Conservation (phyloP, 2,797 vertebrate species). For the Columba guinea region DNA sequence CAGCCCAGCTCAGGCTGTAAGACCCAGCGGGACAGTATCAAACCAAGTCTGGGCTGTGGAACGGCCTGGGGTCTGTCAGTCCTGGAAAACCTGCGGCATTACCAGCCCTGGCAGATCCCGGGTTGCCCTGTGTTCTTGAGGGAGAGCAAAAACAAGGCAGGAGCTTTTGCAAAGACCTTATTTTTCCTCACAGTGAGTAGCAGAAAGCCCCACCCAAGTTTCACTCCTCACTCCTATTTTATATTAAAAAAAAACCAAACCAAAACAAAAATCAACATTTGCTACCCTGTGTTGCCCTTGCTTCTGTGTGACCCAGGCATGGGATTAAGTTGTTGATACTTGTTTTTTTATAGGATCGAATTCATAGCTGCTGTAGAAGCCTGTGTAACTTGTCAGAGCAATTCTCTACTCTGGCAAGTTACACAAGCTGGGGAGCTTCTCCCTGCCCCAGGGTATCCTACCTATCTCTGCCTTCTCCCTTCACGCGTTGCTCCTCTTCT, state of each 20-base stretch:
- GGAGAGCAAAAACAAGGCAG: not conserved
- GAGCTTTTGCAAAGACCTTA: not conserved
- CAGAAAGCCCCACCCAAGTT: constrained; percentile 7
- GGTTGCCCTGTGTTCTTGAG: not conserved
- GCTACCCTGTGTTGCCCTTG: not conserved
- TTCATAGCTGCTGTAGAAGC: constrained; percentile 37
- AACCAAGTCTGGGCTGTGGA: not conserved
- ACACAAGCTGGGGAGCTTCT: constrained; percentile 13
- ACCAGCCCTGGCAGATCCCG: not conserved
- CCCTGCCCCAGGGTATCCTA: not conserved
- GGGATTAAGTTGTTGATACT: constrained; percentile 58
- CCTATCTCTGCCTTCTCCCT: not conserved
- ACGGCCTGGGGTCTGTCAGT: not conserved
- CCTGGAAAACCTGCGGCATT: not conserved
- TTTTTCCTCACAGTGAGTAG: not conserved
- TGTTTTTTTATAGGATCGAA: constrained; percentile 58
- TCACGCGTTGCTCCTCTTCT: not conserved
- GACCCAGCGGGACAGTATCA: not conserved
- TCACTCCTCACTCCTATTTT: constrained; percentile 12
- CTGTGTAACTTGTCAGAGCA: constrained; percentile 49
- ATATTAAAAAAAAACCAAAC: constrained; percentile 4
- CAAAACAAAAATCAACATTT: not conserved
- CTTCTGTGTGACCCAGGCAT: constrained; percentile 45
- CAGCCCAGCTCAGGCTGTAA: not conserved
- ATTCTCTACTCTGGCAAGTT: constrained; percentile 32